Percentiles rank a stretch among this genome's conserved stretches.
Conservation (phyloP, 2,113 vertebrate genomes). For the Phyllopteryx taeniolatus region DNA sequence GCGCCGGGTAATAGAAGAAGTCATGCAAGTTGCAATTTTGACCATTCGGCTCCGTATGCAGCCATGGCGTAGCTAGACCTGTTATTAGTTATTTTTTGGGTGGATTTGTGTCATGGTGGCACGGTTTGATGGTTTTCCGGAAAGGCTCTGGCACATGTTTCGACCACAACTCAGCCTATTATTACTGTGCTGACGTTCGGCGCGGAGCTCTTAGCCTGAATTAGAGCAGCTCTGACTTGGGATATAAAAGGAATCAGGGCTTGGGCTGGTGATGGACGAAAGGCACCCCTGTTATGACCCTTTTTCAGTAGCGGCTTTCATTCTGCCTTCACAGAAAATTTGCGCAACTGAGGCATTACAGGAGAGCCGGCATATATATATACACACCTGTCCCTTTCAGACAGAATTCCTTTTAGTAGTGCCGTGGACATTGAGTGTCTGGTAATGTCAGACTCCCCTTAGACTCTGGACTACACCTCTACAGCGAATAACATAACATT, state of each 20-base stretch:
- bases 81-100: slow-evolving; percentile 16
- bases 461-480: no score
- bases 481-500: no score
- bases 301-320: neutral
- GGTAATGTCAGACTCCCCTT: no score
- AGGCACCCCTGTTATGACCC: slow-evolving; percentile 31
- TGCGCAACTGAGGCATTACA: no score
- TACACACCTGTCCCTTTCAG: no score
- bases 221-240: slow-evolving; percentile 40
- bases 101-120: slow-evolving; percentile 2
- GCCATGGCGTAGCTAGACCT: slow-evolving; percentile 22
- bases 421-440: no score
- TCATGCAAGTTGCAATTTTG: slow-evolving; percentile 22
- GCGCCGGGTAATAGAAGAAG: slow-evolving; percentile 17
- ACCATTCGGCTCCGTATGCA: slow-evolving; percentile 38
- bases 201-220: slow-evolving; percentile 46
- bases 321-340: no score
- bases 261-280: slow-evolving; percentile 36
- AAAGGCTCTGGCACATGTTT: slow-evolving; percentile 5
- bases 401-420: no score
- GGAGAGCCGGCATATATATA: no score
- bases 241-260: slow-evolving; percentile 64
- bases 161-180: slow-evolving; percentile 34
- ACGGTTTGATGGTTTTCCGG: neutral
- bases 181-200: slow-evolving; percentile 41